Evolutionary conservation across 2,888 invertebrate species (phyloP), one percentile per base, ranked within the genome.

Genomic region (Agrotis exclamationis): DNA sequence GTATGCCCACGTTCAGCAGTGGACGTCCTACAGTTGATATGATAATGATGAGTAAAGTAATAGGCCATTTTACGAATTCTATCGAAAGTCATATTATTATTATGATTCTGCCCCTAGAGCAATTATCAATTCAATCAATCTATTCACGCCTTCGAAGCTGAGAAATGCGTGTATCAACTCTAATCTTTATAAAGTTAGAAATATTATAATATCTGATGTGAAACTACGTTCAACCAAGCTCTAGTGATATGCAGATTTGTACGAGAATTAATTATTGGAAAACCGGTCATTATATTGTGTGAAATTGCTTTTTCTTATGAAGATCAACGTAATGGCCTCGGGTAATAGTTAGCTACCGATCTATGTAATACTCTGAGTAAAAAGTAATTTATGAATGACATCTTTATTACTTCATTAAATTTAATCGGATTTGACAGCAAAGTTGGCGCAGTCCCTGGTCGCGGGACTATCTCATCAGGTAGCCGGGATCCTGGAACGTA

Each of bases 241-340:
- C 16, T n/a, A 59, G 65, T 82, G 84, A 82, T 82, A 79, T 76
- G 79, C 67, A 78, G 58, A 79, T 79, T 84, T 54, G 22, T 71
- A 33, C n/a, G 11, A 66, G 66, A 77, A 78, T 78, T 80, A 81
- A 80, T 81, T 62, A 80, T 81, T 84, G 76, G 82, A 84, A 84
- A 83, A 76, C 67, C 62, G 64, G 45, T 68, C 64, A 76, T 84
- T 84, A 75, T 14, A 50, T 24, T 57, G 70, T 66, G 72, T 76
- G 77, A 80, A 71, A 76, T 80, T 56, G 59, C 75, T 81, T 71
- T 80, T 83, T 70, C 75, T 70, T 67, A 57, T 45, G 24, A 57
- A 33, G 48, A 63, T 14, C 24, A 39, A 48, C 56, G 47, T 80
- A 69, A 74, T 77, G 51, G 62, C 20, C 24, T 56, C 22, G 16